Conservation (phyloP, 2,888 invertebrate genomes). For the Aricia artaxerxes region DNA sequence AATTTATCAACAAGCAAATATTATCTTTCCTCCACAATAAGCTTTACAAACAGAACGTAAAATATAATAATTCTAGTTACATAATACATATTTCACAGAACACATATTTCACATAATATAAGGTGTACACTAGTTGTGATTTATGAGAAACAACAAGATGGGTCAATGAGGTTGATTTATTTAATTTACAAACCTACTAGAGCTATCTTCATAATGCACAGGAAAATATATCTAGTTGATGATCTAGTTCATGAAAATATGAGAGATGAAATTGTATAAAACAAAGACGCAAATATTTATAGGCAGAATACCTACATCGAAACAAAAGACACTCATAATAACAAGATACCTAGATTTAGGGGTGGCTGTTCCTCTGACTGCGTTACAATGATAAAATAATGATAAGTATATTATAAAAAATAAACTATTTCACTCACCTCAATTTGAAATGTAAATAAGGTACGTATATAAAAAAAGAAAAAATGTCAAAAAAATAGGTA, state of each 20-base stretch:
- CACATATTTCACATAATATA: background rate
- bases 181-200: background rate
- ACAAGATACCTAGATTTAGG: no score
- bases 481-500: no score
- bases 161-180: background rate
- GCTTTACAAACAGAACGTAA: background rate
- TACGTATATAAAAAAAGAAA: no score
- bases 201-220: background rate
- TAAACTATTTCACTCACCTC: no score
- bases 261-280: background rate
- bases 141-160: background rate
- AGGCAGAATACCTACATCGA: no score
- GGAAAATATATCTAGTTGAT: background rate
- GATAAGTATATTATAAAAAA: no score
- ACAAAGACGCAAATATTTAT: background rate
- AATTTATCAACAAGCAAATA: constrained; percentile 1
- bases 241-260: no score
- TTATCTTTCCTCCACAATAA: background rate
- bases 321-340: no score
- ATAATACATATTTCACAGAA: background rate
- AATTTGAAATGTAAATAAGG: no score
- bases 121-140: background rate
- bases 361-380: background rate
- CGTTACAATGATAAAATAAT: no score
- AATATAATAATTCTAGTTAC: background rate